Conservation (phyloP, 2,797 vertebrate genomes). For the Erethizon dorsatum region DNA sequence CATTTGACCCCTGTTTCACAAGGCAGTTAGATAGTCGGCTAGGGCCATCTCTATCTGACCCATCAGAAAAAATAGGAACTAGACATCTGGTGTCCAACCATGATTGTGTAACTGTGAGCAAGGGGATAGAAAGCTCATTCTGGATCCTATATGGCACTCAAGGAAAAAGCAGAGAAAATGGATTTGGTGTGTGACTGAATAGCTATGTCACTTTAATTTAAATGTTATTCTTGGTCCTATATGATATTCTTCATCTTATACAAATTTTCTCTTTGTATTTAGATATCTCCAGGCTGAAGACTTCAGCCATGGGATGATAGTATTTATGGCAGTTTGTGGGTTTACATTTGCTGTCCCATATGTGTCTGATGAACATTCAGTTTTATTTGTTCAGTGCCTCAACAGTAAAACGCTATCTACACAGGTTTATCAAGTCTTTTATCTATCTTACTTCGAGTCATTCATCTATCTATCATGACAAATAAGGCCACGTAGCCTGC, state of each 20-base stretch:
- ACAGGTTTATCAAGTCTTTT: background rate
- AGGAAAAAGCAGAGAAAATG: background rate
- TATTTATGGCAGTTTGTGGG: background rate
- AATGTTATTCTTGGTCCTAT: background rate
- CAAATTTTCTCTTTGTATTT: background rate
- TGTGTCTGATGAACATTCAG: background rate
- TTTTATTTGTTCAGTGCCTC: background rate
- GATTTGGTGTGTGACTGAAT: constrained; percentile 14
- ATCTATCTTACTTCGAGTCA: background rate
- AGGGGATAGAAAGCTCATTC: background rate
- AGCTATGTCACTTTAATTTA: background rate
- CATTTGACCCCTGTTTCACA: background rate
- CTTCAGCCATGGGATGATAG: background rate
- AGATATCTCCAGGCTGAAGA: background rate
- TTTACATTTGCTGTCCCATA: background rate
- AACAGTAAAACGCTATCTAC: background rate
- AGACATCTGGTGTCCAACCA: background rate
- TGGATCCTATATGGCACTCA: background rate
- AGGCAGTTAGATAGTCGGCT: background rate
- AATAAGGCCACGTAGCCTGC: background rate
- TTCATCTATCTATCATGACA: background rate
- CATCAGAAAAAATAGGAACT: background rate
- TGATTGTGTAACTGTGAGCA: background rate
- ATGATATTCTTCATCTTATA: background rate
- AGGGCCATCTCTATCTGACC: background rate